These are phyloP conservation scores for Hydrochoerus hydrochaeris DNA, from an alignment of 2,113 vertebrate genomes.

Conservation along the genomic window DNA sequence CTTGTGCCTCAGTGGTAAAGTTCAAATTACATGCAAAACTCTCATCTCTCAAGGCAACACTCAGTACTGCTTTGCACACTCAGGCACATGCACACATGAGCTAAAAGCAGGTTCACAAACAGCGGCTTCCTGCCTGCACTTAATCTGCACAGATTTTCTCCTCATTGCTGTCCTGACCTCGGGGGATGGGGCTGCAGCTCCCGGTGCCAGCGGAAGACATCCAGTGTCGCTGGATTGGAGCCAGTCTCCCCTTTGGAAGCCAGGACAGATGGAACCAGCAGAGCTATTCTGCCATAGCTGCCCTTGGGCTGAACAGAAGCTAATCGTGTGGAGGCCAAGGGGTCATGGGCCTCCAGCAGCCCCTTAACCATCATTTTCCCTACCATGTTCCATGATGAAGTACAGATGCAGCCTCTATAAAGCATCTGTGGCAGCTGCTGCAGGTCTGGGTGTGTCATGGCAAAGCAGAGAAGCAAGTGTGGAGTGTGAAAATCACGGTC, in stretches of 20 bases:
- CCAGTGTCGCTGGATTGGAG: background rate
- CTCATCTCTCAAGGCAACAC: background rate
- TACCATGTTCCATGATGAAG: background rate
- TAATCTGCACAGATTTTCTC: background rate
- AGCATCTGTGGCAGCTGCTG: background rate
- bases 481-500: background rate
- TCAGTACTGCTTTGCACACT: background rate
- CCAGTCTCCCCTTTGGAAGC: background rate
- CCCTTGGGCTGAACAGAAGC: background rate
- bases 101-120: background rate
- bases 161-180: background rate
- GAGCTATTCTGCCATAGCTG: background rate
- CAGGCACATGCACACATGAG: background rate
- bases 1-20: background rate
- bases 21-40: background rate
- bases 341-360: background rate
- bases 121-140: background rate
- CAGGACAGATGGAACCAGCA: background rate
- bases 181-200: background rate
- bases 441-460: rapidly evolving
- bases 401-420: background rate
- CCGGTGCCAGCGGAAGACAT: background rate
- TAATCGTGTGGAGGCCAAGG: background rate
- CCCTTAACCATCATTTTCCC: background rate
- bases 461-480: background rate